Evolutionary conservation across 2,797 vertebrate species (phyloP), one percentile per base, ranked within the genome.

Genomic region (Setipinna tenuifilis): DNA sequence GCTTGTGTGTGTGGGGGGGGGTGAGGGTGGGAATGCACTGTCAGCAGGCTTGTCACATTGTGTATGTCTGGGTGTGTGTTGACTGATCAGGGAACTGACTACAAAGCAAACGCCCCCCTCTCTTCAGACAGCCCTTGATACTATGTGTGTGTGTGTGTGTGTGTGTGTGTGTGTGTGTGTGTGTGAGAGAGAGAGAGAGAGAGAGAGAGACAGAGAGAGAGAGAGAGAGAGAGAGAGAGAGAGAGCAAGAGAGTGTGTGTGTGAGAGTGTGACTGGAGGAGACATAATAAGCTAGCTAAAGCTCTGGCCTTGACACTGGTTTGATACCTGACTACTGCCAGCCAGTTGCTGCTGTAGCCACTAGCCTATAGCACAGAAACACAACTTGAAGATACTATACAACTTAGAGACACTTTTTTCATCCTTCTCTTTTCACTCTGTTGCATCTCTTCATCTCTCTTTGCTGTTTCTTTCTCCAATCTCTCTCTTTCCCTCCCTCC

Each of bases 291-390:
- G 89, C 83, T 86, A 35, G 46, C 44, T 46, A 62, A 65, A 83
- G 54, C 82, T 75, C 48, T 81, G 71, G 84, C 71, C 58, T 59
- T 87, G 46, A 82, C 78, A 41, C 82, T 71, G 82, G 71, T 84
- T 81, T 57, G 78, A 48, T 84, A 85, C 83, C 48, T 19, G 85
- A 89, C 91, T 89, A 85, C 85, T 89, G 81, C 83, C 54, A 81
- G 75, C 71, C 80, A 81, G 35, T 81, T 87, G 88, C 89, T 86
- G 84, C 35, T 86, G 87, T 88, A 88, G 86, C 86, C 68, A 6
- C 23, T 85, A 85, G 85, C 83, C 16, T 80, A 54, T 41, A 41
- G 5, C 35, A 41, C 5, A 41, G 2, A 41, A 41, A 41, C 2
- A 41, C 35, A 41, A 41, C 35, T 41, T 41, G n/a, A n/a, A n/a